phyloP scores from a whole-genome alignment of 2,888 invertebrate species.

The Bhutanitis thaidina region DNA sequence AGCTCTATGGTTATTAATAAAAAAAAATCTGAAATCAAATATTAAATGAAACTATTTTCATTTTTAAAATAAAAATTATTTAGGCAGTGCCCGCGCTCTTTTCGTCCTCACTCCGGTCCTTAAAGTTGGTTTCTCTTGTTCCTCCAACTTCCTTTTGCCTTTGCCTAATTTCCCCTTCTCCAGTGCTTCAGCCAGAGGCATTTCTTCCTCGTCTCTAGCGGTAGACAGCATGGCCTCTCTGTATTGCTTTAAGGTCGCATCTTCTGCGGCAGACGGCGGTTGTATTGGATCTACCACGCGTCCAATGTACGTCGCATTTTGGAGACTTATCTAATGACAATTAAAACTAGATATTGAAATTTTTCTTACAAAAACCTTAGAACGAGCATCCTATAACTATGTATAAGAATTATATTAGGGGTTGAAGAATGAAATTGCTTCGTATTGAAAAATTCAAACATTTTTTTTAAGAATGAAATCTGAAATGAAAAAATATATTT shows the following conservation, averaged over 20 bases:
- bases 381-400: too few relatives aligned
- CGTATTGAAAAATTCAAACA: too few relatives aligned
- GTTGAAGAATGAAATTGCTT: too few relatives aligned
- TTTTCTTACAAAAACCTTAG: too few relatives aligned
- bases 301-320: slow-evolving; percentile 38
- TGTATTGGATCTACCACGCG: slow-evolving; percentile 33
- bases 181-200: slow-evolving; percentile 7
- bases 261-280: slow-evolving; percentile 24
- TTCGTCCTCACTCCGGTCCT: slow-evolving; percentile 38
- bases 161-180: background rate
- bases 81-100: slow-evolving; percentile 23
- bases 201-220: slow-evolving; percentile 30
- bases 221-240: slow-evolving; percentile 38
- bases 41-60: too few relatives aligned
- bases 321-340: slow-evolving; percentile 26
- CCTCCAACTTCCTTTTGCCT: slow-evolving; percentile 37
- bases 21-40: too few relatives aligned
- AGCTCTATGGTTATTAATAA: too few relatives aligned
- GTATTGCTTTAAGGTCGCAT: slow-evolving; percentile 46
- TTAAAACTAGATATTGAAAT: too few relatives aligned
- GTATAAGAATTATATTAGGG: too few relatives aligned
- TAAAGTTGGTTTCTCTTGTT: slow-evolving; percentile 21
- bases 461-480: too few relatives aligned
- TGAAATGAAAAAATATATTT: too few relatives aligned
- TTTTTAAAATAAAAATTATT: background rate